phyloP scores from a whole-genome alignment of 2,797 vertebrate species.

The Enteromius afrohamiltoni region DNA sequence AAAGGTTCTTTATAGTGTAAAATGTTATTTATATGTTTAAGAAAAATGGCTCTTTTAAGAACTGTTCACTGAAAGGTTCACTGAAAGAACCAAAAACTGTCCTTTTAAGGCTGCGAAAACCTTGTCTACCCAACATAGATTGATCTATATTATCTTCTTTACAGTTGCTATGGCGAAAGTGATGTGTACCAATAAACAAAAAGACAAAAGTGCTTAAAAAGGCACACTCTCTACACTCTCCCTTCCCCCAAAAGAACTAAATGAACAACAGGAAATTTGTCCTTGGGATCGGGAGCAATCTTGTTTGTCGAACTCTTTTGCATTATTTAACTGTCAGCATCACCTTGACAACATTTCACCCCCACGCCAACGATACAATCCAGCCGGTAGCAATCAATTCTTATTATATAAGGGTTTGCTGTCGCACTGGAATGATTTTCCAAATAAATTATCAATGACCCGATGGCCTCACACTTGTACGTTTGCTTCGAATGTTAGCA shows the following conservation, averaged over 20 bases:
- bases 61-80: neutral
- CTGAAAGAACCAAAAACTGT: neutral
- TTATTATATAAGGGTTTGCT: slow-evolving; percentile 62
- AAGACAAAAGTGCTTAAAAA: neutral
- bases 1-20: neutral
- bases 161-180: neutral
- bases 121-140: neutral
- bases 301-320: slow-evolving; percentile 65
- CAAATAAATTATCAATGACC: slow-evolving; percentile 50
- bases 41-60: neutral
- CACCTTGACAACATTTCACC: slow-evolving; percentile 71
- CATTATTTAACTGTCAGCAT: slow-evolving; percentile 72
- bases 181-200: slow-evolving; percentile 20
- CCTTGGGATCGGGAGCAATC: slow-evolving; percentile 25
- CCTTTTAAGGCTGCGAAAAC: neutral
- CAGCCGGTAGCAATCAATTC: slow-evolving; percentile 72
- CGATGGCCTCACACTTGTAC: slow-evolving; percentile 15
- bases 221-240: neutral
- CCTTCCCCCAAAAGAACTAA: slow-evolving; percentile 10
- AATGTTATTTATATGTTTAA: neutral
- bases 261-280: slow-evolving; percentile 3
- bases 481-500: slow-evolving; percentile 13
- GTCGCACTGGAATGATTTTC: slow-evolving; percentile 57
- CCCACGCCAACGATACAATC: slow-evolving; percentile 62
- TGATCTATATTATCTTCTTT: neutral